Evolutionary conservation across 1,140 invertebrate genomes (phyloP), one percentile per base, ranked within the genome.

Genomic region (Zaprionus tsacasi): DNA sequence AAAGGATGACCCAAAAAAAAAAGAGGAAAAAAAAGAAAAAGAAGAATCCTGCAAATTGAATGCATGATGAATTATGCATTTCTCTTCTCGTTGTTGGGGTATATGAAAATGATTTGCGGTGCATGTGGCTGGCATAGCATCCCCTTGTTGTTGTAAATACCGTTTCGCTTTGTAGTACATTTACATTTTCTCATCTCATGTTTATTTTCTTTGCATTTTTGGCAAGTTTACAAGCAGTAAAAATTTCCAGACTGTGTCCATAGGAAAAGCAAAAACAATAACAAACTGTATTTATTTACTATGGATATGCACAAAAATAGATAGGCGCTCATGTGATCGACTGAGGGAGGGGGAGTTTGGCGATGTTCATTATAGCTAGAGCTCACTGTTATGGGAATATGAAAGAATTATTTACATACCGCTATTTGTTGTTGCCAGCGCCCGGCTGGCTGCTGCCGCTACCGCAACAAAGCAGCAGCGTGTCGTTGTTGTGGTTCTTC

Each of bases 351-450:
- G 21, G 21, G 21, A 21, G 1, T 40, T 5, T 2, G 10, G 38
- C 5, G 12, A 40, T 30, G 27, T 12, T 25, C 8, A 10, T 25
- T 50, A 11, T 50, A 50, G 17, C 45, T 10, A 50, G 17, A 12
- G 5, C 17, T 12, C 55, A 57, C 55, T 35, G 25, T 36, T 12
- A 55, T 43, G 25, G 40, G n/a, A 15, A 45, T 60, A 70, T 35
- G 15, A 21, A 21, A 21, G 66, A 36, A 43, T 45, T 45, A 30
- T 70, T 36, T 10, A 21, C 82, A 67, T 83, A 87, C 82, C 82
- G 79, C 83, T 66, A 74, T 82, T 88, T 68, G 63, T 82, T 79
- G 82, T 82, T 79, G 82, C 76, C 79, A 86, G 82, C 83, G 63
- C 57, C 57, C 60, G 61, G 79, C 79, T 87, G 82, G 69, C 83